Conservation (phyloP, 1,140 invertebrate genomes). For the Monomorium pharaonis region DNA sequence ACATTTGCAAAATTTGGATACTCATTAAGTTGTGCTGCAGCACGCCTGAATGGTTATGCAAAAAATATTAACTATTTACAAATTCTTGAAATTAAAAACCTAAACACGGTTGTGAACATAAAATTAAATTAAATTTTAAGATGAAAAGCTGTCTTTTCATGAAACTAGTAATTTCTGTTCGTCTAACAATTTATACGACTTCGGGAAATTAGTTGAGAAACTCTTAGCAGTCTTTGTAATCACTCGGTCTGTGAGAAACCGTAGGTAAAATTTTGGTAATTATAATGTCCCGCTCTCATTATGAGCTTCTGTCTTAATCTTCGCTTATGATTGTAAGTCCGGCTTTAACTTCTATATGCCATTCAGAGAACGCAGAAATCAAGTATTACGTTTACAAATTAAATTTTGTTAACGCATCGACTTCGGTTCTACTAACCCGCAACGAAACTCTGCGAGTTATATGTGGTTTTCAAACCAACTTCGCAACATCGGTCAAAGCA, state of each 20-base stretch:
- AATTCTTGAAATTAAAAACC: neutral
- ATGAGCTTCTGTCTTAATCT: conserved; percentile 65
- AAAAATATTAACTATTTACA: neutral
- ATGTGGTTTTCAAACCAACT: conserved; percentile 33
- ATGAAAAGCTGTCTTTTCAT: neutral
- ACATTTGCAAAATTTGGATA: too few relatives aligned
- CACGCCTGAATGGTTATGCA: too few relatives aligned
- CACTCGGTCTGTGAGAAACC: conserved; percentile 17
- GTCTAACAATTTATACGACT: conserved; percentile 2
- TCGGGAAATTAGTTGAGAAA: conserved; percentile 47
- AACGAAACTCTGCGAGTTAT: conserved; percentile 3
- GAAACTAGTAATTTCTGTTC: neutral
- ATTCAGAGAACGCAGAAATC: conserved; percentile 29
- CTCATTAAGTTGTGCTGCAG: too few relatives aligned
- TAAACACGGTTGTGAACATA: neutral
- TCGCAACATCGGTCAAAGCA: conserved; percentile 12
- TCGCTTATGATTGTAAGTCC: conserved; percentile 61
- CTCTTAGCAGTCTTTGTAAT: conserved; percentile 47
- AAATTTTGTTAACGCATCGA: conserved; percentile 52
- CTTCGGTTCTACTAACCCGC: neutral
- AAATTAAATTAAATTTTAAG: neutral
- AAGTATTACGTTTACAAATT: conserved; percentile 47
- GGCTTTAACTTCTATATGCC: conserved; percentile 37
- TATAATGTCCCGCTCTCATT: conserved; percentile 33
- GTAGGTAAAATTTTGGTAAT: conserved; percentile 65